Percentiles rank a stretch among this genome's conserved stretches.
phyloP scores from a whole-genome alignment of 2,113 vertebrate species.

The Edolisoma coerulescens region DNA sequence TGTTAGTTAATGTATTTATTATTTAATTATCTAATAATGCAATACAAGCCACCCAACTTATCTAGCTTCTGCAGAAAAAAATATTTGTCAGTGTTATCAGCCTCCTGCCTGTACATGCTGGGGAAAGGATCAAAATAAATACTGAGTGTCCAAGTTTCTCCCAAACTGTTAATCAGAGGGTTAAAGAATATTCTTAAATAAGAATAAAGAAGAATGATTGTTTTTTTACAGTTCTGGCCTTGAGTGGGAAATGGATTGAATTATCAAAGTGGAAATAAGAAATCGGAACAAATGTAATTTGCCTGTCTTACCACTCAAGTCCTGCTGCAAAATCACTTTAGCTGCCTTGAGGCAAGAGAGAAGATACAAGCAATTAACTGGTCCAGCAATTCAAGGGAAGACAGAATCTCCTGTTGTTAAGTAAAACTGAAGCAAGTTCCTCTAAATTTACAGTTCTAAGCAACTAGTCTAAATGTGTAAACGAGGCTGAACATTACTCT shows the following conservation, averaged over 20 bases:
- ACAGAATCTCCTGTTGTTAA: neutral
- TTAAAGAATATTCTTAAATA: neutral
- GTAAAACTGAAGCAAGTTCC: neutral
- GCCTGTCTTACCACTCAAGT: neutral
- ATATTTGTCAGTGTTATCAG: neutral
- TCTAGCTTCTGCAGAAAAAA: neutral
- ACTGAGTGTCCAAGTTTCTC: neutral
- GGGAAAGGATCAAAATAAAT: neutral
- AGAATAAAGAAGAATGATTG: neutral
- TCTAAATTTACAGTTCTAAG: neutral
- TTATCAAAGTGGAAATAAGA: slow-evolving; percentile 3
- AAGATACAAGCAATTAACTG: neutral
- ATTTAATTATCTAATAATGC: neutral
- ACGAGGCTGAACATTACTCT: neutral
- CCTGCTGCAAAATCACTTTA: neutral
- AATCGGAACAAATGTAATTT: neutral
- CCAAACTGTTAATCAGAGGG: neutral
- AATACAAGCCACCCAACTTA: neutral
- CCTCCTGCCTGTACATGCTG: neutral
- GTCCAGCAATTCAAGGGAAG: neutral
- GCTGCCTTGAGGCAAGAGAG: neutral
- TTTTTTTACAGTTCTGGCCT: neutral
- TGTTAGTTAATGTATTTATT: neutral
- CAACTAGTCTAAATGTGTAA: neutral
- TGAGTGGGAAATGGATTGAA: neutral